These are phyloP conservation scores for Peromyscus maniculatus DNA, from an alignment of 2,113 vertebrate species.

Conservation along the genomic window DNA sequence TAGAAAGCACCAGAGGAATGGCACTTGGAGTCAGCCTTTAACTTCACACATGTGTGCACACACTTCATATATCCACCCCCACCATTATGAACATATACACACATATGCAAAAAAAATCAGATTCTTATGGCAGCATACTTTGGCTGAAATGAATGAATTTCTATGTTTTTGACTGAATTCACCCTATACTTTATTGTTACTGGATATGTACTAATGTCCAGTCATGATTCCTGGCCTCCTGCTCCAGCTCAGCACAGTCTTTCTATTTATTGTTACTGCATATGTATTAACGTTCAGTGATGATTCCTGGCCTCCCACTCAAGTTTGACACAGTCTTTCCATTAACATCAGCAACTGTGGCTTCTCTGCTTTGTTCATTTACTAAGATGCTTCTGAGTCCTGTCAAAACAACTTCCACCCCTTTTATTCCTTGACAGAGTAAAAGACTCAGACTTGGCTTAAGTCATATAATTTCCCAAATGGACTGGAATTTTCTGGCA, in stretches of 20 bases:
- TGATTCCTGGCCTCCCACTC: background rate
- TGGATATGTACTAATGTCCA: background rate
- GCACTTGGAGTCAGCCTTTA: background rate
- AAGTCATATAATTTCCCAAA: conserved; percentile 60
- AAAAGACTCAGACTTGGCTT: conserved; percentile 30
- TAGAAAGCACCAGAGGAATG: too few species aligned
- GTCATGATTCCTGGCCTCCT: background rate
- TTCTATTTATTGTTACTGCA: background rate
- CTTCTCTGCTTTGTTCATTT: conserved; percentile 46
- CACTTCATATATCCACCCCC: background rate
- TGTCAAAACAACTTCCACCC: background rate
- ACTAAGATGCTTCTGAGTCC: conserved; percentile 1
- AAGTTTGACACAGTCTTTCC: background rate
- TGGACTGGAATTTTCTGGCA: conserved; percentile 28
- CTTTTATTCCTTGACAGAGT: conserved; percentile 24
- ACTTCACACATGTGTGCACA: background rate
- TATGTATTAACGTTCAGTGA: background rate
- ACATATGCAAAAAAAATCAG: background rate
- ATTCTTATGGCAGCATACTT: background rate
- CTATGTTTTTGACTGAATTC: background rate
- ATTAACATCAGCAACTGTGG: conserved; percentile 22
- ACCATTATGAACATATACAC: background rate
- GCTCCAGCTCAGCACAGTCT: background rate
- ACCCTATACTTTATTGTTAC: background rate
- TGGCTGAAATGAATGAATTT: background rate